A percentile compares a stretch with the other conserved stretches of the same genome.
These are phyloP conservation scores for Calypte anna DNA, from an alignment of 2,113 vertebrate genomes.

Conservation along the genomic window DNA sequence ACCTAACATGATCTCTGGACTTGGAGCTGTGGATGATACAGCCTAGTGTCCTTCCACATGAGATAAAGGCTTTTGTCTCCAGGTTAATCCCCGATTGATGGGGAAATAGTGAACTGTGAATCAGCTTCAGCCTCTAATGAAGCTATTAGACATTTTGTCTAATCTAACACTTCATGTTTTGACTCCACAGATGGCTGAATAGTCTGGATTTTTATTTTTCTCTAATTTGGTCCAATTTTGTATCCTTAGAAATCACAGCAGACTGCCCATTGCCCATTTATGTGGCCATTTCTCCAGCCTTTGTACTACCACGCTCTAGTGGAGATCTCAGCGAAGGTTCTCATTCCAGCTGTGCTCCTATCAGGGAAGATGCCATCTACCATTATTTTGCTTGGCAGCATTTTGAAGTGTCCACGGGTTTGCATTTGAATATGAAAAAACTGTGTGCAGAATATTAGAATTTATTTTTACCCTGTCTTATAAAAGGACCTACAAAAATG, in stretches of 20 bases:
- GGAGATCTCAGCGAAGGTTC: conserved; percentile 26
- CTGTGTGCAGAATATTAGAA: neutral
- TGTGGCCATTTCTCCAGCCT: neutral
- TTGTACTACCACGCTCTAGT: neutral
- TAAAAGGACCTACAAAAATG: neutral
- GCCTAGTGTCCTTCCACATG: neutral
- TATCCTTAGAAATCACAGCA: conserved; percentile 12
- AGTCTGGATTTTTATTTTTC: conserved; percentile 30
- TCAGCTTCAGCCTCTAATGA: neutral
- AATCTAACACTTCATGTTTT: neutral
- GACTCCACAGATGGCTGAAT: conserved; percentile 21
- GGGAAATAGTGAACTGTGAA: neutral
- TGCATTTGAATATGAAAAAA: conserved; percentile 9
- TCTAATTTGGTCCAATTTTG: conserved; percentile 13
- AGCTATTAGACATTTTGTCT: neutral
- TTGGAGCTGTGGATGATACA: neutral
- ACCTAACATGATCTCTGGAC: neutral
- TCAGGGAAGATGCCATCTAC: conserved; percentile 16
- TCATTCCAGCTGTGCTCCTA: conserved; percentile 33
- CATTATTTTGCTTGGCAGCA: conserved; percentile 14
- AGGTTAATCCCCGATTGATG: neutral
- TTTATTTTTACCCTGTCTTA: neutral
- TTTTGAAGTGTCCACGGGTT: neutral
- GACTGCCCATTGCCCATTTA: conserved; percentile 5
- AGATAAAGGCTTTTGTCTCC: conserved; percentile 22